These are phyloP conservation scores for Furnarius figulus DNA, from an alignment of 2,113 vertebrate genomes.

Conservation along the genomic window DNA sequence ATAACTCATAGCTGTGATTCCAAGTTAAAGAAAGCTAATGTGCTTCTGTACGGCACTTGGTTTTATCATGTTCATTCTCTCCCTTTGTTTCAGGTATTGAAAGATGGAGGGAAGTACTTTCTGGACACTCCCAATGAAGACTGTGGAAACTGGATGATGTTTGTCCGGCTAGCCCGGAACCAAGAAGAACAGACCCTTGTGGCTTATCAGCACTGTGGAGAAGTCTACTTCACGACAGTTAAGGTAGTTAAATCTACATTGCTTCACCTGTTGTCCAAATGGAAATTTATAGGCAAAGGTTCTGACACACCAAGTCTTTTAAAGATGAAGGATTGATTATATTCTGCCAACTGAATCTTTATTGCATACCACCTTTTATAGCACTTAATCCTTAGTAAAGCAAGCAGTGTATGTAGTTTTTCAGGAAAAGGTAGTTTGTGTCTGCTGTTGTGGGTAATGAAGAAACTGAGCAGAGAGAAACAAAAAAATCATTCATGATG, in stretches of 20 bases:
- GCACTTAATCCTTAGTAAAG: neutral
- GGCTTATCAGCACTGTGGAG: constrained; percentile 70
- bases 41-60: neutral
- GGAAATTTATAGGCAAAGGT: neutral
- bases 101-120: constrained; percentile 67
- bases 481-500: neutral
- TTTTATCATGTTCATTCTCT: neutral
- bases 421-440: neutral
- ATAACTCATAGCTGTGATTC: neutral
- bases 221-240: constrained; percentile 70
- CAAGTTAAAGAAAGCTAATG: neutral
- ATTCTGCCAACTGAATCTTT: neutral
- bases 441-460: neutral
- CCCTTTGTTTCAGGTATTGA: constrained; percentile 52
- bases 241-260: constrained; percentile 44
- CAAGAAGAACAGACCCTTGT: constrained; percentile 71
- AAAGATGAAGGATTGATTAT: neutral
- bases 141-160: constrained; percentile 75
- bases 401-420: neutral
- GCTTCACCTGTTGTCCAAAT: neutral
- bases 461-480: neutral
- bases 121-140: constrained; percentile 71
- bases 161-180: constrained; percentile 66
- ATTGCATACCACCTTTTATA: neutral
- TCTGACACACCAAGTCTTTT: neutral